Base-by-base conservation (phyloP, 2,113 vertebrate genomes). In the Syngnathoides biaculeatus region DNA sequence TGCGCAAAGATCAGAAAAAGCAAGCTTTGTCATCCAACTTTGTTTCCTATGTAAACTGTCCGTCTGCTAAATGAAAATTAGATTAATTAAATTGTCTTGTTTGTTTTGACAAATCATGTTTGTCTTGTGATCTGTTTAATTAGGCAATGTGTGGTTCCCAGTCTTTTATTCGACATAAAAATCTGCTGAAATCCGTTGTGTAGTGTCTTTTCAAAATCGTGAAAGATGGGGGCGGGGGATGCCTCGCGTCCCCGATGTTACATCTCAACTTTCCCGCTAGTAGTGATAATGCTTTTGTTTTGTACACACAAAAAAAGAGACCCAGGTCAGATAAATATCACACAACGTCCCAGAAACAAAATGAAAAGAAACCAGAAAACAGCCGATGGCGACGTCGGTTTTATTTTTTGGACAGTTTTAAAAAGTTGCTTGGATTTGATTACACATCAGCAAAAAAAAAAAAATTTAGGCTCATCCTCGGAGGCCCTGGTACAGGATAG, bases 341-440 rank as follows among this genome's bases (percentile, higher is more conserved):
- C 39, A 39, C 20, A 63, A 15, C 30, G 17, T 17, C 11, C 63
- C 50, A 70, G 27, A 52, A 56, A 59, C 19, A 2, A 72, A 74
- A 40, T 20, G 12, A 14, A 69, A 38, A 15, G 1, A 65, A 69
- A 67, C 27, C 24, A 14, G 15, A 45, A 64, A 20, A 50, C 20
- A 71, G 69, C 47, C 63, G 50, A 55, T 69, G 64, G 63, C 12
- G 35, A 52, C n/a, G 57, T 56, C 26, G 56, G 50, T 43, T 24
- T 38, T 20, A n/a, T 13, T 43, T n/a, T 59, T 48, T 12, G 50
- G 60, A 38, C 53, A 71, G 30, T 58, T 59, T 60, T 2, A 43
- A 74, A 56, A 71, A 74, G 9, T 55, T 55, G 20, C 53, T 69
- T 68, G n/a, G n/a, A 61, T 66, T 70, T 69, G 65, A 60, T 72